Percentiles rank a stretch among this genome's conserved stretches.
Evolutionary conservation across 1,140 invertebrate species (phyloP).

Genomic region (Pseudomyrmex flavicornis): DNA sequence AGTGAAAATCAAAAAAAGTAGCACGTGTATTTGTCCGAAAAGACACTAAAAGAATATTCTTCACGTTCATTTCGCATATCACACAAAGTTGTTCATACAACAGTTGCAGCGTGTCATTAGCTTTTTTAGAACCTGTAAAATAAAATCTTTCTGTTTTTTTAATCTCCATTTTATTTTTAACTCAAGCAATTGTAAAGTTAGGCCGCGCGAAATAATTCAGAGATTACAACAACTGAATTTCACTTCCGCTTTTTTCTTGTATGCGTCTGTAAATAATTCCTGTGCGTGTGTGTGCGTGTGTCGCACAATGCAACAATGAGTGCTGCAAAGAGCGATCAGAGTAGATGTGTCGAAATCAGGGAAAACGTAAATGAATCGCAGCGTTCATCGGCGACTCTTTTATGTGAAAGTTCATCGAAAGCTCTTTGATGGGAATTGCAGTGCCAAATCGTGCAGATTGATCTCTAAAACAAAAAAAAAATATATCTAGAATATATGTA

Average conservation of each 20-base stretch:
- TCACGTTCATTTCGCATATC: slow-evolving; percentile 51
- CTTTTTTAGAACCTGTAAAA: slow-evolving; percentile 5
- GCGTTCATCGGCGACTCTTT: slow-evolving; percentile 34
- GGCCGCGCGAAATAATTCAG: too few species aligned
- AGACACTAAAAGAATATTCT: slow-evolving; percentile 53
- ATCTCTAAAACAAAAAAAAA: neutral
- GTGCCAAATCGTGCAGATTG: slow-evolving; percentile 43
- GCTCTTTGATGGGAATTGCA: slow-evolving; percentile 35
- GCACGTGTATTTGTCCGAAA: slow-evolving; percentile 24
- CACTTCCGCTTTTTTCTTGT: too few species aligned
- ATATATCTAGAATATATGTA: slow-evolving; percentile 12
- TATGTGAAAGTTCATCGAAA: slow-evolving; percentile 43
- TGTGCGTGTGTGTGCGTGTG: too few species aligned
- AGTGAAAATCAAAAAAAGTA: too few species aligned
- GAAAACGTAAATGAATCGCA: slow-evolving; percentile 7
- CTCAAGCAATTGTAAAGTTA: too few species aligned
- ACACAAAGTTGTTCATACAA: slow-evolving; percentile 38
- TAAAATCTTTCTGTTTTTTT: too few species aligned
- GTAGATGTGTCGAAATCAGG: neutral
- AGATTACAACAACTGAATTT: too few species aligned
- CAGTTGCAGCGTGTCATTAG: slow-evolving; percentile 29
- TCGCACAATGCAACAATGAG: neutral
- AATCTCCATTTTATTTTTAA: neutral
- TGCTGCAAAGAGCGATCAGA: neutral
- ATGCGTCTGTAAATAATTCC: too few species aligned